phyloP scores from a whole-genome alignment of 2,113 vertebrate species.

The Oryzias javanicus region DNA sequence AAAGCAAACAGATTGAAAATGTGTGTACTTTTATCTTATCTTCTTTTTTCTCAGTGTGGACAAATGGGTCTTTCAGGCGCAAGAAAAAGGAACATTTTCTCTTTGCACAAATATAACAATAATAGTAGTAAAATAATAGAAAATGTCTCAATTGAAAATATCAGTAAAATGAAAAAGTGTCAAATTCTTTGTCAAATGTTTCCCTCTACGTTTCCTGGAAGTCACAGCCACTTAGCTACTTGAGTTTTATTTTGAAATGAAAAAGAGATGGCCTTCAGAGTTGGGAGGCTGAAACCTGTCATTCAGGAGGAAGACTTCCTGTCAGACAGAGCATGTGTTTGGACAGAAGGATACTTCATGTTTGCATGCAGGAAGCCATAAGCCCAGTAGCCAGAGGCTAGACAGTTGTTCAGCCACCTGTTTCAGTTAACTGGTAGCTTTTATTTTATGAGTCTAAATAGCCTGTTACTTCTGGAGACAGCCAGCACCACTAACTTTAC shows the following conservation, averaged over 20 bases:
- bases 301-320: conserved; percentile 36
- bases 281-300: not conserved
- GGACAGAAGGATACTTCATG: conserved; percentile 10
- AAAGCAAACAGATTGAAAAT: conserved; percentile 79
- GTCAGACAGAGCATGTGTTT: conserved; percentile 30
- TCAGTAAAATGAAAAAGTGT: not conserved
- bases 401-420: conserved; percentile 63
- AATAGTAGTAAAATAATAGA: not conserved
- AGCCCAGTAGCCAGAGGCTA: conserved; percentile 40
- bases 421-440: conserved; percentile 67
- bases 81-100: conserved; percentile 32
- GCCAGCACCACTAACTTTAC: conserved; percentile 12
- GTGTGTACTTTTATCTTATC: conserved; percentile 55
- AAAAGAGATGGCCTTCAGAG: conserved; percentile 27
- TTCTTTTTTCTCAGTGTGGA: conserved; percentile 41
- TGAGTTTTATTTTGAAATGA: conserved; percentile 48
- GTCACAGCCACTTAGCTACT: conserved; percentile 37
- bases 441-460: conserved; percentile 53
- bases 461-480: conserved; percentile 46
- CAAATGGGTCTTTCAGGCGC: conserved; percentile 27
- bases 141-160: conserved; percentile 3
- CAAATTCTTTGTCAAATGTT: conserved; percentile 14
- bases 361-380: conserved; percentile 49
- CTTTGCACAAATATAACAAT: conserved; percentile 4
- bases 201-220: conserved; percentile 9